Evolutionary conservation across 2,797 vertebrate species (phyloP), one percentile per base, ranked within the genome.

Genomic region (Sebastes alutus): DNA sequence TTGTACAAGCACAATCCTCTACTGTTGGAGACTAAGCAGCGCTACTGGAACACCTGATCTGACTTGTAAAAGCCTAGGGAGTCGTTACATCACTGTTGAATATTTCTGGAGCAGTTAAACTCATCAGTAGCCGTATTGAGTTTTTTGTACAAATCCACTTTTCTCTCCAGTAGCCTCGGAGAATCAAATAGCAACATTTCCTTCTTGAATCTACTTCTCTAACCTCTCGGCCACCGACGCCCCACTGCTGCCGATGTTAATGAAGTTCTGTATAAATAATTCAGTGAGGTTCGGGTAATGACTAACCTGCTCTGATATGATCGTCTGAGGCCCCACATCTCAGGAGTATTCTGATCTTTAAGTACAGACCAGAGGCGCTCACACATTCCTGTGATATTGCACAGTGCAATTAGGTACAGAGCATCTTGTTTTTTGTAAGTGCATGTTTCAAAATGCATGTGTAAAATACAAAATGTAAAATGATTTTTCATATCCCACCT

Each of bases 331-430:
- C 91, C 71, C 83, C 78, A 33, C 93, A 93, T 92, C 85, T 96
- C 92, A 98, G 89, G 85, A 99, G 95, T 85, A 99, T 97, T 94
- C 94, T 95, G 80, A 97, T 93, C 94, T 97, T 97, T 88, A 99
- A 88, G 93, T 95, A 97, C 89, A 97, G 75, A 3, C 98, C 98
- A 84, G 93, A 92, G 74, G 94, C 92, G 65, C 95, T 95, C 64
- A 95, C 82, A 82, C 91, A 86, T 88, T 97, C 96, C 98, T 99
- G 90, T 77, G 29, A 92, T 77, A 82, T 83, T 72, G 65, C 70
- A 90, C n/a, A 61, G 18, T 52, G 33, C 7, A 42, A 73, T 72
- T 58, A 25, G 11, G 12, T 27, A 68, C 25, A 87, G 11, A 52
- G 27, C 23, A 68, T 35, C 23, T 20, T 69, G 33, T 56, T 18